Conservation (phyloP, 2,888 invertebrate species). For the Plutella xylostella region DNA sequence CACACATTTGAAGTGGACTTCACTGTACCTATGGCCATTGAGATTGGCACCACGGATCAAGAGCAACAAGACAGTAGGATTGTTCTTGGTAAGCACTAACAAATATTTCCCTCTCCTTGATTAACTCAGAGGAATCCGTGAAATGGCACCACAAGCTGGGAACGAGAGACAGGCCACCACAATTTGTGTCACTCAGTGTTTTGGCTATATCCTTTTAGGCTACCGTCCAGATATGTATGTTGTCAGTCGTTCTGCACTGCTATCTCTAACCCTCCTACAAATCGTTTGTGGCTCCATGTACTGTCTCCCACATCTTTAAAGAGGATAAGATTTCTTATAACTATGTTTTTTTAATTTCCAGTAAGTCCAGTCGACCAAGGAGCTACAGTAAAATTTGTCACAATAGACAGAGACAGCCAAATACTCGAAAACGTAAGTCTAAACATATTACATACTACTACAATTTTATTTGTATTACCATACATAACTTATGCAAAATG, state of each 20-base stretch:
- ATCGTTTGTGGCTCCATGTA: no score
- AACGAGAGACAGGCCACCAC: no score
- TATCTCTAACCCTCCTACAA: no score
- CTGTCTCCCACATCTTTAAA: no score
- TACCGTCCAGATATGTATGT: no score
- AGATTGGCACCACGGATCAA: conserved; percentile 50
- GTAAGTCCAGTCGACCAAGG: conserved; percentile 53
- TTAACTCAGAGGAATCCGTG: no score
- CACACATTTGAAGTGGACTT: conserved; percentile 47
- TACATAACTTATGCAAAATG: background rate
- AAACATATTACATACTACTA: conserved; percentile 6
- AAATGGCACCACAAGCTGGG: no score
- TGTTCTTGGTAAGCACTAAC: conserved; percentile 37
- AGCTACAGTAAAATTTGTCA: conserved; percentile 45
- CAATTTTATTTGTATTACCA: background rate
- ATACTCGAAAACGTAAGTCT: conserved; percentile 52
- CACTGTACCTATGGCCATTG: conserved; percentile 48
- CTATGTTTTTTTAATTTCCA: conserved; percentile 29
- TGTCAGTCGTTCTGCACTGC: no score
- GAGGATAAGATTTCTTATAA: no score
- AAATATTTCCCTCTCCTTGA: no score
- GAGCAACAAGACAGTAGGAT: conserved; percentile 50
- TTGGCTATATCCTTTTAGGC: no score
- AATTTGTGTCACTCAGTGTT: no score
- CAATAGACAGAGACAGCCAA: conserved; percentile 50